These are phyloP conservation scores for Thera britannica DNA, from an alignment of 2,888 invertebrate genomes.

Conservation along the genomic window DNA sequence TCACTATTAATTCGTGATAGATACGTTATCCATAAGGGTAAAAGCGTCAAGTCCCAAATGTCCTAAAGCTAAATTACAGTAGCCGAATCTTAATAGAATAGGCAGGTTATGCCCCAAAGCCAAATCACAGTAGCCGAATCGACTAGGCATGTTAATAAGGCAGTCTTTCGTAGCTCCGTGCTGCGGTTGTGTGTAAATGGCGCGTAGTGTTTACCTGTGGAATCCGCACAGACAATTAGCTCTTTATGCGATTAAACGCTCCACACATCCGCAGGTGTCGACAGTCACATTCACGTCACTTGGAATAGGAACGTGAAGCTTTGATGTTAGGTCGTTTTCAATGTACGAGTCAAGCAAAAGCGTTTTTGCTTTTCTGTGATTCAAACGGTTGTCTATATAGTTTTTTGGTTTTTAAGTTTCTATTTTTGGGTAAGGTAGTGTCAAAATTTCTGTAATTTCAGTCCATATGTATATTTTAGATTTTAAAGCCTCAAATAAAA, in stretches of 20 bases:
- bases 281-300: slow-evolving; percentile 50
- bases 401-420: background rate
- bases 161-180: slow-evolving; percentile 44
- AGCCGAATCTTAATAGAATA: too few relatives aligned
- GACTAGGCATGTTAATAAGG: background rate
- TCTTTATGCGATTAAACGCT: slow-evolving; percentile 79
- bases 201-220: slow-evolving; percentile 79
- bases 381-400: background rate
- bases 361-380: too few relatives aligned
- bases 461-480: too few relatives aligned
- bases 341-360: background rate
- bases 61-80: too few relatives aligned
- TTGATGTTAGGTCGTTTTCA: slow-evolving; percentile 40
- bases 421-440: too few relatives aligned
- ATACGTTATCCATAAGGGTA: too few relatives aligned
- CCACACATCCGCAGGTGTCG: slow-evolving; percentile 69
- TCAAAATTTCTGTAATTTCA: too few relatives aligned
- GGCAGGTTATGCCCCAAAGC: too few relatives aligned
- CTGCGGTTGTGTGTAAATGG: slow-evolving; percentile 61
- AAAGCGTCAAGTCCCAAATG: too few relatives aligned
- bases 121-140: too few relatives aligned
- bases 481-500: too few relatives aligned
- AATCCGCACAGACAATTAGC: slow-evolving; percentile 83
- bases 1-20: too few relatives aligned
- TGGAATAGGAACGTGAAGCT: slow-evolving; percentile 50